Conservation (phyloP, 2,888 invertebrate genomes). For the Melanargia galathea region DNA sequence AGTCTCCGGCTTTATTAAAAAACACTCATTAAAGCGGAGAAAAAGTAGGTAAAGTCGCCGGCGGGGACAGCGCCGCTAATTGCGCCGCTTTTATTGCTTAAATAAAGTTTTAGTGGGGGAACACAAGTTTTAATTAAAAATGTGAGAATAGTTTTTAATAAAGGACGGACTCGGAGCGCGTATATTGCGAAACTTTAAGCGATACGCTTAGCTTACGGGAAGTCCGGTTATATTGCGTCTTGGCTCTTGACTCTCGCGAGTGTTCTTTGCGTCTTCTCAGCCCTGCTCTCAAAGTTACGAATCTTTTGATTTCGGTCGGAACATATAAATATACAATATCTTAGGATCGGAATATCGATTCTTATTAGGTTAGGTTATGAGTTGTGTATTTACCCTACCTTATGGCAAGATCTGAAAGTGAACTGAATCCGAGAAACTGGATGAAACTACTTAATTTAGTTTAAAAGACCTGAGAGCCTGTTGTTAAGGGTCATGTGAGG, state of each 20-base stretch:
- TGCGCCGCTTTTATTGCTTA: slow-evolving; percentile 82
- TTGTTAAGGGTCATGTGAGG: slow-evolving; percentile 5
- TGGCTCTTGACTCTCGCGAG: slow-evolving; percentile 40
- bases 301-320: not conserved
- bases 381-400: too few species aligned
- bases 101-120: slow-evolving; percentile 82
- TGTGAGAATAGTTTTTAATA: slow-evolving; percentile 83
- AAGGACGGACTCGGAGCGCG: slow-evolving; percentile 78
- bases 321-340: too few species aligned
- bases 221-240: slow-evolving; percentile 70
- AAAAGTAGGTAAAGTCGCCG: slow-evolving; percentile 82
- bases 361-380: too few species aligned
- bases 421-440: not conserved
- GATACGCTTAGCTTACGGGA: slow-evolving; percentile 78
- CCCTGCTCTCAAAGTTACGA: not conserved
- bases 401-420: not conserved
- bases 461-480: not conserved
- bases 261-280: slow-evolving; percentile 17
- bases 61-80: slow-evolving; percentile 81
- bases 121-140: slow-evolving; percentile 83
- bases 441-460: not conserved
- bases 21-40: slow-evolving; percentile 81
- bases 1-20: slow-evolving; percentile 80
- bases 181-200: slow-evolving; percentile 82
- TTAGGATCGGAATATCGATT: too few species aligned